These are phyloP conservation scores for Hipposideros armiger DNA, from an alignment of 2,113 vertebrate genomes.

Conservation along the genomic window DNA sequence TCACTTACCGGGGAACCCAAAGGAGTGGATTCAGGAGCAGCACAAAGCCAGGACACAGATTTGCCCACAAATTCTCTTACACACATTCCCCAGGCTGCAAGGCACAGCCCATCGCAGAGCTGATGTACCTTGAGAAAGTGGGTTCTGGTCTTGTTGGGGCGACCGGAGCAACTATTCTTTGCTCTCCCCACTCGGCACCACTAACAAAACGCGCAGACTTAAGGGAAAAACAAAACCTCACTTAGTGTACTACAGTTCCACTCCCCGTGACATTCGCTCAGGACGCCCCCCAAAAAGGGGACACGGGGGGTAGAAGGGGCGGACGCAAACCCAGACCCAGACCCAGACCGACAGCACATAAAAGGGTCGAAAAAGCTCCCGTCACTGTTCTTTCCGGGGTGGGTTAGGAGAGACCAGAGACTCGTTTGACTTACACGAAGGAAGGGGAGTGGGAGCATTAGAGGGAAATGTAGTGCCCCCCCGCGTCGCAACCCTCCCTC, in stretches of 20 bases:
- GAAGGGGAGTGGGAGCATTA: neutral
- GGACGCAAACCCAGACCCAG: neutral
- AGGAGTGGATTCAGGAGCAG: slow-evolving; percentile 87
- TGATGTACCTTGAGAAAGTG: slow-evolving; percentile 55
- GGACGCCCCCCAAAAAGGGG: neutral
- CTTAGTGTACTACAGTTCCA: neutral
- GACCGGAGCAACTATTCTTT: slow-evolving; percentile 53
- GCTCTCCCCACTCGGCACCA: slow-evolving; percentile 22
- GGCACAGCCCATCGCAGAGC: slow-evolving; percentile 45
- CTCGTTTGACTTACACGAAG: neutral
- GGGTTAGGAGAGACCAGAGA: neutral
- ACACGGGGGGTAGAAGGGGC: neutral
- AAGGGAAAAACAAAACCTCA: neutral
- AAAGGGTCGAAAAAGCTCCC: neutral
- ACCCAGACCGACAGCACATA: neutral
- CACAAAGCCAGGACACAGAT: slow-evolving; percentile 88
- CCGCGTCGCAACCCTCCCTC: neutral
- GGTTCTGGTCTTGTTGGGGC: slow-evolving; percentile 20
- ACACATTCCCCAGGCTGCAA: slow-evolving; percentile 69
- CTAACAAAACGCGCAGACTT: slow-evolving; percentile 62
- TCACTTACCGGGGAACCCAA: slow-evolving; percentile 89
- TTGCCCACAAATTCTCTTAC: slow-evolving; percentile 72
- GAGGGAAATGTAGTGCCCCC: slow-evolving; percentile 23
- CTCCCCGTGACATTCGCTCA: slow-evolving; percentile 24
- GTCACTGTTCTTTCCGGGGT: neutral